Conservation (phyloP, 2,113 vertebrate genomes). For the Paralichthys olivaceus region DNA sequence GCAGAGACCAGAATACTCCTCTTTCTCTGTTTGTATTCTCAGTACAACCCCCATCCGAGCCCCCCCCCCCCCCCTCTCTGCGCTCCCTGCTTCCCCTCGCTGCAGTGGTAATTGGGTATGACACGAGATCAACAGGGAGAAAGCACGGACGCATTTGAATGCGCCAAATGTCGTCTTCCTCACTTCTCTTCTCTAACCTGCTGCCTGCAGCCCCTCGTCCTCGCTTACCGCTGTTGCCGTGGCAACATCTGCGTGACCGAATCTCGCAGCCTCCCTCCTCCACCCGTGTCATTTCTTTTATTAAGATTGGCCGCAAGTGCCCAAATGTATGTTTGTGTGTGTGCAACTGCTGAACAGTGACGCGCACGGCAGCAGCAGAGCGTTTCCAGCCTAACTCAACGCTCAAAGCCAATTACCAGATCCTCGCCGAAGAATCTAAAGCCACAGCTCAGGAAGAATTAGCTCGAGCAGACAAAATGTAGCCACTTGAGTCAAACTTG, state of each 20-base stretch:
- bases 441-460: conserved; percentile 46
- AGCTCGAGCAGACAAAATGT: conserved; percentile 40
- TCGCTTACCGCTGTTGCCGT: conserved; percentile 73
- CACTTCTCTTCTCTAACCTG: conserved; percentile 68
- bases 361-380: conserved; percentile 42
- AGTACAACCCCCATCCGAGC: not conserved
- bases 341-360: not conserved
- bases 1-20: conserved; percentile 35
- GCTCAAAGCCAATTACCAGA: conserved; percentile 65
- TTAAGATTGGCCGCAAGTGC: conserved; percentile 71
- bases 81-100: conserved; percentile 27
- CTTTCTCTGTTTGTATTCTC: conserved; percentile 50
- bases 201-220: conserved; percentile 66
- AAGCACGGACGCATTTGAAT: conserved; percentile 73
- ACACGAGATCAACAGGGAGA: conserved; percentile 78
- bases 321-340: conserved; percentile 9
- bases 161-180: conserved; percentile 62
- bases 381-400: conserved; percentile 21
- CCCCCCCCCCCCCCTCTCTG: not conserved
- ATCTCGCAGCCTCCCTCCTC: conserved; percentile 46
- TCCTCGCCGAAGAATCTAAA: conserved; percentile 45
- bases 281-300: conserved; percentile 68
- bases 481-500: conserved; percentile 55
- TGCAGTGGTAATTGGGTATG: conserved; percentile 79
- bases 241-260: conserved; percentile 75